Percentiles rank a stretch among this genome's conserved stretches.
These are phyloP conservation scores for Pseudochirops cupreus DNA, from an alignment of 2,797 vertebrate species.

Conservation along the genomic window DNA sequence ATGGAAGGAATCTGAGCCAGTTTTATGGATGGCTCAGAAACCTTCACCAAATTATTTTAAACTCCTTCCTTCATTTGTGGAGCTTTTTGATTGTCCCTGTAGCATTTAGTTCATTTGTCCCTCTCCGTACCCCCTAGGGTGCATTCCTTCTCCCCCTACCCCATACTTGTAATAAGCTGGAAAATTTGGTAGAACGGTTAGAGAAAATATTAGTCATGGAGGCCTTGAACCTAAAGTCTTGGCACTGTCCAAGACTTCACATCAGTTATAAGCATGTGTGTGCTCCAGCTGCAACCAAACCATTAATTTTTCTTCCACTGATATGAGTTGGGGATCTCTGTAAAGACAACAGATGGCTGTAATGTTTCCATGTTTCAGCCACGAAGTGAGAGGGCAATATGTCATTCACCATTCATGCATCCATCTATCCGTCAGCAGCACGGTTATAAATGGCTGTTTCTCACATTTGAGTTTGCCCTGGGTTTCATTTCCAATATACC, in stretches of 20 bases:
- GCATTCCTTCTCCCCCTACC: neutral
- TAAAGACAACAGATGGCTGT: conserved; percentile 74
- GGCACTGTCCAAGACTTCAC: conserved; percentile 70
- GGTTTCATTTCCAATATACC: conserved; percentile 55
- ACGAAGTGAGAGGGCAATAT: conserved; percentile 70
- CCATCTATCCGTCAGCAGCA: conserved; percentile 42
- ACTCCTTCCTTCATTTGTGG: conserved; percentile 81
- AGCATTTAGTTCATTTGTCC: conserved; percentile 78
- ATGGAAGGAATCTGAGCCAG: conserved; percentile 84
- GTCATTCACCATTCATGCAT: conserved; percentile 55
- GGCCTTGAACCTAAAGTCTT: conserved; percentile 55
- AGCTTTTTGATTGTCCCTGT: conserved; percentile 79
- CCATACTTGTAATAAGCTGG: conserved; percentile 75
- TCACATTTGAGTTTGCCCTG: conserved; percentile 62
- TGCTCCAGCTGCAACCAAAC: conserved; percentile 67
- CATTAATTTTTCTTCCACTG: conserved; percentile 44
- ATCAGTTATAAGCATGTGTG: conserved; percentile 63
- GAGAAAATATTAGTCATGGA: conserved; percentile 66
- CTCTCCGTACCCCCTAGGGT: conserved; percentile 59
- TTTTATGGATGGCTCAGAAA: conserved; percentile 82
- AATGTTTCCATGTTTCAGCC: conserved; percentile 70
- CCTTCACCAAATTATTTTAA: conserved; percentile 79
- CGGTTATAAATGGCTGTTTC: conserved; percentile 48
- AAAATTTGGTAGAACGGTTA: conserved; percentile 64
- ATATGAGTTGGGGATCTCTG: conserved; percentile 47